A percentile compares a stretch with the other conserved stretches of the same genome.
These are phyloP conservation scores for Galendromus occidentalis DNA, from an alignment of 1,140 invertebrate species.

Conservation along the genomic window DNA sequence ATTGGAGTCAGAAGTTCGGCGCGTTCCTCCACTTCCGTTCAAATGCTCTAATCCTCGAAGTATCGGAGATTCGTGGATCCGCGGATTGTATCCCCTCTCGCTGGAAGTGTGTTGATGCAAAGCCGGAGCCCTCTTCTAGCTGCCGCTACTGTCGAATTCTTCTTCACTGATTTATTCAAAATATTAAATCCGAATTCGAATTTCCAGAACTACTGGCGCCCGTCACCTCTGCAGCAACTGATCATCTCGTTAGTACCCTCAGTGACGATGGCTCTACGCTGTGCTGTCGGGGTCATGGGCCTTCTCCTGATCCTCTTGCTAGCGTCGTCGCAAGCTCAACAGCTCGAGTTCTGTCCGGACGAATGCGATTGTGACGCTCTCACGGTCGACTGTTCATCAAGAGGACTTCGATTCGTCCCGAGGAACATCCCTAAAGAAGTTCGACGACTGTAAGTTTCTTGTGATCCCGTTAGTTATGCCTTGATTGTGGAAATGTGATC, in stretches of 20 bases:
- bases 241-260: not conserved
- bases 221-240: not conserved
- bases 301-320: not conserved
- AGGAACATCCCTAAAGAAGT: constrained; percentile 46
- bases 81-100: too few relatives aligned
- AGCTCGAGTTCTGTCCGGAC: constrained; percentile 39
- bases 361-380: constrained; percentile 51
- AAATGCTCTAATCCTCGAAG: too few relatives aligned
- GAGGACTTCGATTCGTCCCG: constrained; percentile 51
- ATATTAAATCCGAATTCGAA: too few relatives aligned
- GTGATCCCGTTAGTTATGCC: too few relatives aligned
- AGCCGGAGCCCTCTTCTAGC: too few relatives aligned
- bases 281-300: not conserved
- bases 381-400: constrained; percentile 55
- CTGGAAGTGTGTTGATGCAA: too few relatives aligned
- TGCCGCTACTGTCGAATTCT: too few relatives aligned
- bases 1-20: too few relatives aligned
- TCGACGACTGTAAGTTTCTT: constrained; percentile 55
- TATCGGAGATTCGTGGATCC: too few relatives aligned
- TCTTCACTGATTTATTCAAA: too few relatives aligned
- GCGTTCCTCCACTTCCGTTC: too few relatives aligned
- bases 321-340: not conserved
- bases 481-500: too few relatives aligned
- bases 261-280: constrained; percentile 1
- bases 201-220: not conserved